phyloP scores from a whole-genome alignment of 2,888 invertebrate genomes.

The Brachyopa scutellaris region DNA sequence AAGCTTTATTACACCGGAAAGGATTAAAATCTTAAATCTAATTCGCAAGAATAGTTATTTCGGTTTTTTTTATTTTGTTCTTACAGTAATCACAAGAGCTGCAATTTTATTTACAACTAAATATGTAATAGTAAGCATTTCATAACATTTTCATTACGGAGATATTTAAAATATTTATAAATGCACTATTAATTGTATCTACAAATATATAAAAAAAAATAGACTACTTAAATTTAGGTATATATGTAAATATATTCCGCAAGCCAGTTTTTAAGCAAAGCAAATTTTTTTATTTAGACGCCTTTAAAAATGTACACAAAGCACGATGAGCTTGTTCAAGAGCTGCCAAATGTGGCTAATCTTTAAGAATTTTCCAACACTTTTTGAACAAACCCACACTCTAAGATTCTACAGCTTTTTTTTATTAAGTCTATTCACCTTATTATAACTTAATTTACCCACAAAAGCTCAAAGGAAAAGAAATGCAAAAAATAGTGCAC shows the following conservation, averaged over 20 bases:
- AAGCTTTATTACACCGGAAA: slow-evolving; percentile 75
- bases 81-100: slow-evolving; percentile 46
- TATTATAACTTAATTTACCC: neutral
- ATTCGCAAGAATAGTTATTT: slow-evolving; percentile 7
- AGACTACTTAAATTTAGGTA: slow-evolving; percentile 25
- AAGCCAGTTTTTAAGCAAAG: slow-evolving; percentile 35
- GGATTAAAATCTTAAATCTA: slow-evolving; percentile 75
- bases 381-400: neutral
- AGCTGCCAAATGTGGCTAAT: neutral
- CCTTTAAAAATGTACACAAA: slow-evolving; percentile 1
- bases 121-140: slow-evolving; percentile 68
- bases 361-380: neutral
- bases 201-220: slow-evolving; percentile 18
- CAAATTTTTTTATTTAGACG: neutral
- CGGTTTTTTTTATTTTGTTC: neutral
- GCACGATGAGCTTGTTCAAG: neutral
- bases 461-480: neutral
- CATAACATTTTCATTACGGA: slow-evolving; percentile 11
- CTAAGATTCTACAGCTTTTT: neutral
- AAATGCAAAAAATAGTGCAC: slow-evolving; percentile 62
- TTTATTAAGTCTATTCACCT: neutral
- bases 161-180: slow-evolving; percentile 14
- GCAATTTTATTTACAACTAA: slow-evolving; percentile 39
- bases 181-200: slow-evolving; percentile 62
- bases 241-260: slow-evolving; percentile 33